phyloP scores from a whole-genome alignment of 2,113 vertebrate genomes.

The Bucco capensis region DNA sequence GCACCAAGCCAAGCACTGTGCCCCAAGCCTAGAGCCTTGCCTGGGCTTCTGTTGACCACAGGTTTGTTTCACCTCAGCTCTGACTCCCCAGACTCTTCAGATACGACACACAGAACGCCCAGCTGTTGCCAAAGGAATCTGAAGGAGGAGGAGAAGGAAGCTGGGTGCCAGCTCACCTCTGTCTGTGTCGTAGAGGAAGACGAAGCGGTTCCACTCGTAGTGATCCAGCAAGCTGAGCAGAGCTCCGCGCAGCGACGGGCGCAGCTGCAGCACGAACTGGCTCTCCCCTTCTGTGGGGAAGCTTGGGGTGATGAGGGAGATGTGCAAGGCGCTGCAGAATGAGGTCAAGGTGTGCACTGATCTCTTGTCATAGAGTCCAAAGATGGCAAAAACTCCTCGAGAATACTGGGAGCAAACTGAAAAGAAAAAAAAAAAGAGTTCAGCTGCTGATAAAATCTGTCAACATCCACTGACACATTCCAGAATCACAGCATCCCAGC shows the following conservation, averaged over 20 bases:
- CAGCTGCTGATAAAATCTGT: background rate
- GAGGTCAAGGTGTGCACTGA: constrained; percentile 98
- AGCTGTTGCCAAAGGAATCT: background rate
- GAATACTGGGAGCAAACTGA: constrained; percentile 99
- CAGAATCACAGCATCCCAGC: too few relatives aligned
- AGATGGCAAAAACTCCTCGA: constrained; percentile 97
- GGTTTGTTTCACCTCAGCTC: background rate
- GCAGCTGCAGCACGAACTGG: constrained; percentile 95
- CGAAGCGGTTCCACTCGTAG: constrained; percentile 94
- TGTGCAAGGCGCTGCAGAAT: constrained; percentile 98
- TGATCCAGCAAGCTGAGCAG: constrained; percentile 92
- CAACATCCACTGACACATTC: too few relatives aligned
- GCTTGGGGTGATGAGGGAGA: constrained; percentile 95
- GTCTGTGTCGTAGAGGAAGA: constrained; percentile 97
- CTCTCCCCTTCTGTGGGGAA: constrained; percentile 95
- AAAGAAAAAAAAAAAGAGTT: constrained; percentile 3
- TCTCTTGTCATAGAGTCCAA: constrained; percentile 98
- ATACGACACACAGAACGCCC: background rate
- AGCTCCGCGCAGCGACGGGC: constrained; percentile 90
- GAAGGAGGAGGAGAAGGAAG: background rate
- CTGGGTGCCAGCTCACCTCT: constrained; percentile 78
- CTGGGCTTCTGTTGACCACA: too few relatives aligned
- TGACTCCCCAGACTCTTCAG: background rate
- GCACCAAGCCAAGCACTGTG: too few relatives aligned
- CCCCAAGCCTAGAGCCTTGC: too few relatives aligned